A percentile compares a stretch with the other conserved stretches of the same genome.
These are phyloP conservation scores for Cantharis flavilabris DNA, from an alignment of 2,888 invertebrate species.

Conservation along the genomic window DNA sequence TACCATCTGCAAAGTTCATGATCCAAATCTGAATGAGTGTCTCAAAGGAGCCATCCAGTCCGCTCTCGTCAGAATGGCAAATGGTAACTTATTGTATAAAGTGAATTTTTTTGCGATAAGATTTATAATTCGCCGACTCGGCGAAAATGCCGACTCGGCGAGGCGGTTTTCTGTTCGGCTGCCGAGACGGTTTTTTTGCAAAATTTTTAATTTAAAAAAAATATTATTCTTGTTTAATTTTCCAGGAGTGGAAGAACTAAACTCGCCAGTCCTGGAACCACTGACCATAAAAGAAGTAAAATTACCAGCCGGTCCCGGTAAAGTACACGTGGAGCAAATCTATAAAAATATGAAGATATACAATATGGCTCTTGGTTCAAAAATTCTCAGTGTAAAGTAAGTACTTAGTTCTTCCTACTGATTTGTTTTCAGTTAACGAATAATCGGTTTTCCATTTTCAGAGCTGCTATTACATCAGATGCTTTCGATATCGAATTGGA, in stretches of 20 bases:
- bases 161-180: too few species aligned
- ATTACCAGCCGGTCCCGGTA: conserved; percentile 59
- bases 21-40: background rate
- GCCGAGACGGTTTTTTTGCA: background rate
- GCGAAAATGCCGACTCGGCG: too few species aligned
- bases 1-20: background rate
- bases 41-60: background rate
- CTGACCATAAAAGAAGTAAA: conserved; percentile 49
- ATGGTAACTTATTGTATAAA: too few species aligned
- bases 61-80: background rate
- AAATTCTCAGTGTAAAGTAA: too few species aligned
- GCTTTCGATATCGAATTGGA: conserved; percentile 52
- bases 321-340: conserved; percentile 69
- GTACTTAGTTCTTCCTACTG: too few species aligned
- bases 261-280: conserved; percentile 62
- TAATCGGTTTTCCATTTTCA: background rate
- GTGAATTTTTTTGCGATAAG: too few species aligned
- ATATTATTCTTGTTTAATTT: background rate
- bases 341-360: conserved; percentile 67
- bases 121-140: too few species aligned
- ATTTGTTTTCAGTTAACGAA: too few species aligned
- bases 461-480: background rate
- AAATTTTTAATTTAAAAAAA: too few species aligned
- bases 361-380: conserved; percentile 61
- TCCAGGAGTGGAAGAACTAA: conserved; percentile 63